phyloP scores from a whole-genome alignment of 2,888 invertebrate genomes.

The Mythimna pallens region DNA sequence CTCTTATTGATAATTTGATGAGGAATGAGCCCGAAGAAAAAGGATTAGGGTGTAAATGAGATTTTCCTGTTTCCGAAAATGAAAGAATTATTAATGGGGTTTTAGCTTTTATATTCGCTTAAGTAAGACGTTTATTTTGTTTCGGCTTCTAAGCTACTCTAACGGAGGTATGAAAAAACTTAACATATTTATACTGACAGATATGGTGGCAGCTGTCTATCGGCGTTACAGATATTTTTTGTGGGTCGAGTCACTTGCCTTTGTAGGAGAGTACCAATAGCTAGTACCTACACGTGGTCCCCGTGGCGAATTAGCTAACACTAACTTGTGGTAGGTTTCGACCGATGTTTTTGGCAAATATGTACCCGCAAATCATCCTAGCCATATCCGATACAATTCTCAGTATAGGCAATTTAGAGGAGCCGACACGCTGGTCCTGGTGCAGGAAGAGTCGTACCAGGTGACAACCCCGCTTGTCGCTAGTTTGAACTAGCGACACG shows the following conservation, averaged over 20 bases:
- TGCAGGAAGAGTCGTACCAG: no score
- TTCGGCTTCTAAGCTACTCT: conserved; percentile 14
- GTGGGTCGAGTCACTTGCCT: no score
- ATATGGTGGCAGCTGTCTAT: conserved; percentile 8
- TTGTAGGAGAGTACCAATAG: no score
- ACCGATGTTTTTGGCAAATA: background rate
- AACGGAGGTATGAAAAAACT: conserved; percentile 2
- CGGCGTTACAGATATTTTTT: conserved; percentile 16
- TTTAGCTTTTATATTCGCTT: conserved; percentile 48
- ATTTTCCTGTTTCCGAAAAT: conserved; percentile 71
- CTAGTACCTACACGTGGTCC: no score
- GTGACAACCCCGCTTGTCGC: no score
- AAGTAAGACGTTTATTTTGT: conserved; percentile 38
- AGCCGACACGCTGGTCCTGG: no score
- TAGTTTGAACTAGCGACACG: no score
- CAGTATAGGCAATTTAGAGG: background rate
- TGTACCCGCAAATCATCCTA: background rate
- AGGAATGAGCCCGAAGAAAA: conserved; percentile 71
- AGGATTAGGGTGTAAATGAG: conserved; percentile 73
- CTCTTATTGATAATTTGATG: conserved; percentile 74
- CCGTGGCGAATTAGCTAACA: no score
- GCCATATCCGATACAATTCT: background rate
- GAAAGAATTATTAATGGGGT: conserved; percentile 63
- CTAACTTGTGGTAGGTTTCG: background rate
- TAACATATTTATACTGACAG: conserved; percentile 1